Evolutionary conservation across 2,113 vertebrate species (phyloP).

Genomic region (Chaetodon auriga): DNA sequence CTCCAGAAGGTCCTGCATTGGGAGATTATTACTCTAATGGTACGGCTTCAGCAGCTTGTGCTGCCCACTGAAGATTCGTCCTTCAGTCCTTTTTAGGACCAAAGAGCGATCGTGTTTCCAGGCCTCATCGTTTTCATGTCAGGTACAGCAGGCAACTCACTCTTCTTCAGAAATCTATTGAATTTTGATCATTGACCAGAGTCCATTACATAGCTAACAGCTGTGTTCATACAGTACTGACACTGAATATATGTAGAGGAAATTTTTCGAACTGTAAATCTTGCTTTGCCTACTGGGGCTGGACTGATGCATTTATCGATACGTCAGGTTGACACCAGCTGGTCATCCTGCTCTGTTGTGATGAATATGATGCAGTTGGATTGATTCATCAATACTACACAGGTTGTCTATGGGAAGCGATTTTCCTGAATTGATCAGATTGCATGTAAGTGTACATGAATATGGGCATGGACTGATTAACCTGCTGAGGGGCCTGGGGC

Average conservation of each 20-base stretch:
- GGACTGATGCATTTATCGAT: constrained; percentile 26
- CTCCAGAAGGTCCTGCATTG: constrained; percentile 56
- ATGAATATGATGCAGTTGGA: constrained; percentile 29
- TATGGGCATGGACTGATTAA: constrained; percentile 11
- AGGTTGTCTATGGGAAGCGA: not conserved
- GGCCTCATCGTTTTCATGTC: constrained; percentile 15
- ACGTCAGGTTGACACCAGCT: not conserved
- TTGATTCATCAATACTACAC: constrained; percentile 32
- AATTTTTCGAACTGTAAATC: constrained; percentile 21
- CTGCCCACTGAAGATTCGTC: constrained; percentile 42
- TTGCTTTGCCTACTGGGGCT: not conserved
- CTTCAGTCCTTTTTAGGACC: constrained; percentile 30
- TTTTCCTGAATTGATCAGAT: constrained; percentile 36
- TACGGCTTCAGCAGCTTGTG: constrained; percentile 31
- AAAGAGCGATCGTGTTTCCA: constrained; percentile 1
- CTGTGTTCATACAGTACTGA: constrained; percentile 13
- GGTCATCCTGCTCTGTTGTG: constrained; percentile 23
- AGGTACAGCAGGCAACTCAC: not conserved
- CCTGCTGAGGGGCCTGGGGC: not conserved
- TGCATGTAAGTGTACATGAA: constrained; percentile 13
- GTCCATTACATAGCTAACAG: constrained; percentile 23
- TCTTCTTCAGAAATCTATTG: not conserved
- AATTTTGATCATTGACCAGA: constrained; percentile 7
- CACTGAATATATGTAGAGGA: constrained; percentile 12
- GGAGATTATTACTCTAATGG: constrained; percentile 66